Evolutionary conservation across 2,797 vertebrate genomes (phyloP).

Genomic region (Sebastes taczanowskii): DNA sequence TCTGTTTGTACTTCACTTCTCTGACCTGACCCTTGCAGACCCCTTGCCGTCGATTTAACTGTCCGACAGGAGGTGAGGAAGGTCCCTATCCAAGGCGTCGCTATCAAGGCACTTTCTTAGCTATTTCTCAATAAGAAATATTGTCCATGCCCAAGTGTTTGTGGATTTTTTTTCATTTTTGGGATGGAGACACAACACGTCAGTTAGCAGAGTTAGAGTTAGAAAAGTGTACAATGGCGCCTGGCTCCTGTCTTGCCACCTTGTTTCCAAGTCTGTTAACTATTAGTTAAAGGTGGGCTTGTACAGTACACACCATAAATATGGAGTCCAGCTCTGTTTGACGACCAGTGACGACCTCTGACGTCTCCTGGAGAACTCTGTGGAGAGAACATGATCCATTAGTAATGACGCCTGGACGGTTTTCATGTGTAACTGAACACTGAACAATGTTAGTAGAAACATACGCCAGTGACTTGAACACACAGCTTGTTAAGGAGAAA

Average conservation of each 20-base stretch:
- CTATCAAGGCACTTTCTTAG: not conserved
- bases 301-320: slow-evolving; percentile 4
- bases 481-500: not conserved
- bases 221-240: not conserved
- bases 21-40: not conserved
- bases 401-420: not conserved
- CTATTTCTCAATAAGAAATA: not conserved
- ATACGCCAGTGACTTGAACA: not conserved
- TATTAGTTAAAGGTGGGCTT: fast-evolving
- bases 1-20: not conserved
- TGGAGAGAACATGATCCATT: not conserved
- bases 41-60: not conserved
- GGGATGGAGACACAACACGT: not conserved
- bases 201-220: not conserved
- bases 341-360: not conserved
- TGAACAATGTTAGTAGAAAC: not conserved
- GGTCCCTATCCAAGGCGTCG: not conserved
- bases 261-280: not conserved
- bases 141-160: not conserved
- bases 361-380: not conserved
- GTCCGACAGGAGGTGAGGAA: not conserved
- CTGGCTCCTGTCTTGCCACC: not conserved
- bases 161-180: not conserved
- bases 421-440: not conserved
- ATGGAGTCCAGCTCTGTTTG: not conserved